These are phyloP conservation scores for Nibea coibor DNA, from an alignment of 2,113 vertebrate genomes.

Conservation along the genomic window DNA sequence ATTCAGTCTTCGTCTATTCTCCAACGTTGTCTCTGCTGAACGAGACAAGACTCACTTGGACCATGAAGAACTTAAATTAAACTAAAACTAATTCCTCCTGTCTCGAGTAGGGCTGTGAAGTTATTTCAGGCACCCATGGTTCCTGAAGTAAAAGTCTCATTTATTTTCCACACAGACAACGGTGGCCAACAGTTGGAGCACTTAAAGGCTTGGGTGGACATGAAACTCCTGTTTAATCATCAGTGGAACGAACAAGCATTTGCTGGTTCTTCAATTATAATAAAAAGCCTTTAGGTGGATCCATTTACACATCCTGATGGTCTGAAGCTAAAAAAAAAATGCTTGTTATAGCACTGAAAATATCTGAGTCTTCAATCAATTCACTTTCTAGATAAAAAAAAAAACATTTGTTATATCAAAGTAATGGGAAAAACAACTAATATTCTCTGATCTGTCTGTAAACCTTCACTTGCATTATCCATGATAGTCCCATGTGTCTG, in stretches of 20 bases:
- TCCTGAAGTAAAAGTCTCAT: not conserved
- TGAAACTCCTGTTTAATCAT: not conserved
- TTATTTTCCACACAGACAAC: not conserved
- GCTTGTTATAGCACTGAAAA: not conserved
- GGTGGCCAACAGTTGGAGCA: not conserved
- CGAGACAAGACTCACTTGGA: not conserved
- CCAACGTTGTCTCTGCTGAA: slow-evolving; percentile 12
- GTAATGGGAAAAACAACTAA: not conserved
- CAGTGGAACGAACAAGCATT: not conserved
- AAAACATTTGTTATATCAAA: not conserved
- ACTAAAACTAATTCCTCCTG: slow-evolving; percentile 15
- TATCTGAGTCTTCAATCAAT: not conserved
- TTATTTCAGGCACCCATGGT: not conserved
- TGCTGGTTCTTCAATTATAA: not conserved
- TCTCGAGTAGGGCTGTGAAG: not conserved
- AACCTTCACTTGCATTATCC: not conserved
- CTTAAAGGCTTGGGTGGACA: not conserved
- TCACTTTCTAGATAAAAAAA: too few species aligned
- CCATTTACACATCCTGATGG: not conserved
- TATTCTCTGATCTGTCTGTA: too few species aligned
- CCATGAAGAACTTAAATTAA: slow-evolving; percentile 2
- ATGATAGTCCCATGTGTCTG: not conserved
- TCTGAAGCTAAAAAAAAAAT: too few species aligned
- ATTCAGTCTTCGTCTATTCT: not conserved
- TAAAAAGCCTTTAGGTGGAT: too few species aligned